Conservation (phyloP, 2,888 invertebrate genomes). For the Gymnocheta viridis region DNA sequence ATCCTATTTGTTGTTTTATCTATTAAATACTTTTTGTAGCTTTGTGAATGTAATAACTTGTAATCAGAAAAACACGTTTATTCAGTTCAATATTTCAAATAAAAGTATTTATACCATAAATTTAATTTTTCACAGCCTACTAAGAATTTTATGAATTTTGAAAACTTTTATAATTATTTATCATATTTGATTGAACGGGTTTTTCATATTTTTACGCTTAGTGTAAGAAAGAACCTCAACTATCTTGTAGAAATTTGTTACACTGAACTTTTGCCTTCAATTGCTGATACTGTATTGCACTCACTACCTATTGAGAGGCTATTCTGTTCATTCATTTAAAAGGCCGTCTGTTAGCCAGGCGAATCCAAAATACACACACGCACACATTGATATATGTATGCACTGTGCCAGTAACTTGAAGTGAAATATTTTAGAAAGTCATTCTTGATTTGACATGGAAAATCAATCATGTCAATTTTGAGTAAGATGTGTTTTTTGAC, state of each 20-base stretch:
- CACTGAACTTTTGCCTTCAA: conserved; percentile 66
- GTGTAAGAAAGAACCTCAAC: conserved; percentile 34
- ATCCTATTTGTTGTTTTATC: too few species aligned
- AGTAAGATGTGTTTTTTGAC: conserved; percentile 78
- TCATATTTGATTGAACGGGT: too few species aligned
- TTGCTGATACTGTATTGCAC: conserved; percentile 43
- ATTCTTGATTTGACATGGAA: conserved; percentile 75
- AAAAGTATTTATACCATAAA: too few species aligned
- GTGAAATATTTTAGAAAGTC: conserved; percentile 78
- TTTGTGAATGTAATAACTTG: too few species aligned
- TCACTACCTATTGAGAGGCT: conserved; percentile 16
- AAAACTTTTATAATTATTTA: too few species aligned
- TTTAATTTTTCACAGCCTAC: too few species aligned
- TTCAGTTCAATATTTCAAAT: too few species aligned
- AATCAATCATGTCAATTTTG: conserved; percentile 80
- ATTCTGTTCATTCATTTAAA: conserved; percentile 4
- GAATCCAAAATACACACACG: neutral
- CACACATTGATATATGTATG: neutral
- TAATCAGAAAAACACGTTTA: too few species aligned
- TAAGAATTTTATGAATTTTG: too few species aligned
- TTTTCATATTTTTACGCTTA: conserved; percentile 6
- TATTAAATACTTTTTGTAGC: too few species aligned
- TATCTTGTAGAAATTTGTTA: conserved; percentile 57
- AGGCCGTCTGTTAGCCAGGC: neutral
- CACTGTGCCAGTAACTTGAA: conserved; percentile 46